Conservation (phyloP, 2,888 invertebrate genomes). For the Plagodis dolabraria region DNA sequence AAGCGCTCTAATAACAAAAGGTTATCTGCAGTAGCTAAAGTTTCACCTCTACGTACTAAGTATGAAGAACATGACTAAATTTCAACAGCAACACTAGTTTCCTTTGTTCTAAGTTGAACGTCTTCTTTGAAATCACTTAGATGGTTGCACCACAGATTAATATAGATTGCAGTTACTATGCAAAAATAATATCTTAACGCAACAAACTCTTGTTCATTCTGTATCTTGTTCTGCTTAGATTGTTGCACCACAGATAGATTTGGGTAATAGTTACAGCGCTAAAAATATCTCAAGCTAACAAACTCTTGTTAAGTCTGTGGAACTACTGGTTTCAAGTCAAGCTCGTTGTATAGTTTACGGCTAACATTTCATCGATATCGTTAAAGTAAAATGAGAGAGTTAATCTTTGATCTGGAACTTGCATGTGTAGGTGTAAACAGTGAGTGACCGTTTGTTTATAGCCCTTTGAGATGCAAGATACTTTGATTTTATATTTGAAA, state of each 20-base stretch:
- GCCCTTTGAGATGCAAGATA: conserved; percentile 28
- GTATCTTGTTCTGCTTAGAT: no score
- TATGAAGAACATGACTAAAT: conserved; percentile 25
- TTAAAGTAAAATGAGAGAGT: conserved; percentile 51
- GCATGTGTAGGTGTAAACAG: conserved; percentile 47
- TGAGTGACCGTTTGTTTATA: conserved; percentile 34
- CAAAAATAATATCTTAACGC: no score
- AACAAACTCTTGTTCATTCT: no score
- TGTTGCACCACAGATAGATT: no score
- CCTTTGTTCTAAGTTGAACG: conserved; percentile 22
- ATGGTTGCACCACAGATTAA: no score
- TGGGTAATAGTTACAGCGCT: conserved; percentile 10
- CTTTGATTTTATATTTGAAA: no score
- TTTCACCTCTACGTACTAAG: conserved; percentile 27
- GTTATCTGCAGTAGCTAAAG: conserved; percentile 22
- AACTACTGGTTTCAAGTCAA: conserved; percentile 41
- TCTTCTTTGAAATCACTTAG: conserved; percentile 33
- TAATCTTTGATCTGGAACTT: conserved; percentile 28
- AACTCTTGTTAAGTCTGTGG: conserved; percentile 28
- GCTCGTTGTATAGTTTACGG: conserved; percentile 45
- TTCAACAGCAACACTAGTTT: conserved; percentile 8
- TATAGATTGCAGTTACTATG: no score
- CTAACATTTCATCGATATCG: conserved; percentile 63
- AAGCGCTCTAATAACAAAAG: conserved; percentile 19
- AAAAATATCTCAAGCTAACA: conserved; percentile 19